Evolutionary conservation across 2,888 invertebrate genomes (phyloP).

Genomic region (Ephialtes manifestator): DNA sequence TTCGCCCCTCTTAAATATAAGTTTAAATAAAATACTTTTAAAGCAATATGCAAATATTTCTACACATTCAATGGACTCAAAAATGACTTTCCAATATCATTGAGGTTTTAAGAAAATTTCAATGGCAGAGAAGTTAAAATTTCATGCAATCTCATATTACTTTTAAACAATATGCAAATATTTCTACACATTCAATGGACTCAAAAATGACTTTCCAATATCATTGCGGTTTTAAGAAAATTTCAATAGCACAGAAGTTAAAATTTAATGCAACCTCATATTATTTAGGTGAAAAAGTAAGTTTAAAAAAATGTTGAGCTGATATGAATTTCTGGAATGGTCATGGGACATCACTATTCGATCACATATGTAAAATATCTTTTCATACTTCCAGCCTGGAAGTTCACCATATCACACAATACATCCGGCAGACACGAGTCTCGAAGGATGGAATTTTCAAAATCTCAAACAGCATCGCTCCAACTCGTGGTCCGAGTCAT

Average conservation of each 20-base stretch:
- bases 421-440: constrained; percentile 92
- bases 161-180: not conserved
- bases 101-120: too few relatives aligned
- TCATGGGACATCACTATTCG: not conserved
- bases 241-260: too few relatives aligned
- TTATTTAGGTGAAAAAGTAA: too few relatives aligned
- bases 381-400: constrained; percentile 88
- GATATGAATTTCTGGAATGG: too few relatives aligned
- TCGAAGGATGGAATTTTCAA: constrained; percentile 92
- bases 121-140: too few relatives aligned
- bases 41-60: not conserved
- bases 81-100: not conserved
- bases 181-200: not conserved
- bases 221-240: not conserved
- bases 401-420: constrained; percentile 97
- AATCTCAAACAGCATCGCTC: constrained; percentile 91
- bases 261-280: too few relatives aligned
- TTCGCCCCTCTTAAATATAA: too few relatives aligned
- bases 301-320: too few relatives aligned
- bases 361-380: not conserved
- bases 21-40: too few relatives aligned
- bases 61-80: not conserved
- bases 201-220: not conserved
- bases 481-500: constrained; percentile 95
- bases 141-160: too few relatives aligned